Evolutionary conservation across 2,888 invertebrate genomes (phyloP), one percentile per base, ranked within the genome.

Genomic region (Mamestra brassicae): DNA sequence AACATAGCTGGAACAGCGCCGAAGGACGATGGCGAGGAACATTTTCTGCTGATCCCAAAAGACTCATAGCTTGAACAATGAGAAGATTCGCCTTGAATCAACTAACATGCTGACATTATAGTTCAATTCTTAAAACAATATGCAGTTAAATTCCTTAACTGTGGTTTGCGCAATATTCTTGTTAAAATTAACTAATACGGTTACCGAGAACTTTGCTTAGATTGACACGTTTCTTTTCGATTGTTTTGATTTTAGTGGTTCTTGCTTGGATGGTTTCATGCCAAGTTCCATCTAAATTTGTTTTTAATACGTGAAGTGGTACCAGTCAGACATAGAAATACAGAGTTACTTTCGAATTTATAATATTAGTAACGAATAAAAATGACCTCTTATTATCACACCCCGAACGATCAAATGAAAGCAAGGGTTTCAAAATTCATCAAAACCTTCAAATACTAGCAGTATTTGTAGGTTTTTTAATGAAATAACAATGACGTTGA

Each of bases 181-280:
- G 80, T 85, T 86, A 89, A 78, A 84, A 42, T 85, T 86, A 89
- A 88, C 87, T 88, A 86, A 88, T 77, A 85, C 81, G 65, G 79
- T 78, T 88, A 89, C 82, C 60, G 69, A 76, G 86, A 85, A 88
- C 36, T 69, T 74, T 11, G 71, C 34, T 85, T 81, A 87, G 86
- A 86, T 79, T 71, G 86, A 81, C 86, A 86, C 74, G 82, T 86
- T 86, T 87, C 67, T 34, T 72, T 87, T 84, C 45, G 45, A 86
- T 87, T 86, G 86, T 86, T 87, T 63, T 81, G 68, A 70, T 69
- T 5, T 68, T 52, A 26, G 34, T n/a, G 68, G 3, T 65, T n/a
- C 26, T 66, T 62, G 61, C 6, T 78, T 57, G 11, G 55, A 65
- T 52, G 10, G 45, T n/a, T n/a, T n/a, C n/a, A n/a, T 26, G 26